Conservation (phyloP, 2,888 invertebrate species). For the Drosophila greeni region DNA sequence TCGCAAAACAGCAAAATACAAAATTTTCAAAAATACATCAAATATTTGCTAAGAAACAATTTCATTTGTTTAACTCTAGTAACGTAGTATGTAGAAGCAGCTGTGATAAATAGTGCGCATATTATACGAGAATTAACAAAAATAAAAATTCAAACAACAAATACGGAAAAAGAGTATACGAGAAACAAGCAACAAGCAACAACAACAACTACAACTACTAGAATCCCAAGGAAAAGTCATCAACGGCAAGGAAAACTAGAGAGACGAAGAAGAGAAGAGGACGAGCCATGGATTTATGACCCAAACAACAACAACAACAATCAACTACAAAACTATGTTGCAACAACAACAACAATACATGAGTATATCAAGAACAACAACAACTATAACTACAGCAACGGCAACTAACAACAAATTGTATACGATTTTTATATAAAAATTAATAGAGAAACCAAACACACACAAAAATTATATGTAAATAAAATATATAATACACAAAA, state of each 20-base stretch:
- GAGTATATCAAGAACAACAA: slow-evolving; percentile 53
- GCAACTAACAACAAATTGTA: slow-evolving; percentile 32
- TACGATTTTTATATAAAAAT: slow-evolving; percentile 33
- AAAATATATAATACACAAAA: slow-evolving; percentile 60
- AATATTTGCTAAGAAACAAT: slow-evolving; percentile 37
- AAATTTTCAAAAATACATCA: neutral
- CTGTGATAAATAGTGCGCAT: slow-evolving; percentile 75
- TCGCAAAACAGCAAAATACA: slow-evolving; percentile 53
- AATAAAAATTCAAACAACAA: slow-evolving; percentile 1
- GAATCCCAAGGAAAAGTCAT: slow-evolving; percentile 18
- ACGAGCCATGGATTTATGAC: slow-evolving; percentile 47
- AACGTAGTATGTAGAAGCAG: slow-evolving; percentile 72
- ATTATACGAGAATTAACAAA: slow-evolving; percentile 58
- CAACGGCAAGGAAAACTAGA: slow-evolving; percentile 13
- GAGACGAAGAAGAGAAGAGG: slow-evolving; percentile 39
- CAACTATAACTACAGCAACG: slow-evolving; percentile 34
- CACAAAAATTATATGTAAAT: slow-evolving; percentile 71
- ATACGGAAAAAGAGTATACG: slow-evolving; percentile 64
- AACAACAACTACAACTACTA: slow-evolving; percentile 22
- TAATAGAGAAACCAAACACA: slow-evolving; percentile 43
- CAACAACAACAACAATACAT: slow-evolving; percentile 42
- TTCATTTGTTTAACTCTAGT: slow-evolving; percentile 59
- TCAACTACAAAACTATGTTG: slow-evolving; percentile 32
- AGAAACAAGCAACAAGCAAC: slow-evolving; percentile 45
- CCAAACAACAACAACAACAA: slow-evolving; percentile 29